Conservation (phyloP, 2,888 invertebrate species). For the Andrena fulva region DNA sequence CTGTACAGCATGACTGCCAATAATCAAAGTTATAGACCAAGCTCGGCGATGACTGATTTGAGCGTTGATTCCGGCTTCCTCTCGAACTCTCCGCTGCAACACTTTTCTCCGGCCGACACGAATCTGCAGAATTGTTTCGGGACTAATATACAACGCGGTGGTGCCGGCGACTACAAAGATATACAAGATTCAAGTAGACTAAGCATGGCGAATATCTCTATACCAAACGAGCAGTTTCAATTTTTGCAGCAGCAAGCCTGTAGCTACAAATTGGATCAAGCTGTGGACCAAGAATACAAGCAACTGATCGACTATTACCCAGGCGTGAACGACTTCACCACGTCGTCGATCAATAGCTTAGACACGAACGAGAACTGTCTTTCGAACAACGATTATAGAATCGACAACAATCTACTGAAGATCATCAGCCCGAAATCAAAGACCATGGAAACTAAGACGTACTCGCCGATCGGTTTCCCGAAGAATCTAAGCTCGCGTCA, state of each 20-base stretch:
- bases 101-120: constrained; percentile 81
- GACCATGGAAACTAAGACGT: constrained; percentile 69
- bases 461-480: constrained; percentile 80
- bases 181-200: constrained; percentile 75
- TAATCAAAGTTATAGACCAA: constrained; percentile 76
- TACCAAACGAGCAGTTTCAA: constrained; percentile 75
- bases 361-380: constrained; percentile 72
- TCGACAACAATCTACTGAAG: constrained; percentile 79
- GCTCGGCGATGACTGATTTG: constrained; percentile 81
- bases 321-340: constrained; percentile 72
- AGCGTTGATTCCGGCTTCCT: constrained; percentile 80
- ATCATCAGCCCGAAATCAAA: constrained; percentile 76
- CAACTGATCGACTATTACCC: constrained; percentile 75
- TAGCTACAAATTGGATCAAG: constrained; percentile 77
- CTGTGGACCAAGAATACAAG: constrained; percentile 79
- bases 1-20: constrained; percentile 73
- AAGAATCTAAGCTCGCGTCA: constrained; percentile 73
- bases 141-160: constrained; percentile 75
- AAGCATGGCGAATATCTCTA: constrained; percentile 70
- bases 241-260: constrained; percentile 71
- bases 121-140: constrained; percentile 77
- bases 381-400: constrained; percentile 73
- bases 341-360: constrained; percentile 71
- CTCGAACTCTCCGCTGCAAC: constrained; percentile 81
- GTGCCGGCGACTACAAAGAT: constrained; percentile 79